A percentile compares a stretch with the other conserved stretches of the same genome.
phyloP scores from a whole-genome alignment of 2,797 vertebrate species.

The Myiotriccus ornatus region DNA sequence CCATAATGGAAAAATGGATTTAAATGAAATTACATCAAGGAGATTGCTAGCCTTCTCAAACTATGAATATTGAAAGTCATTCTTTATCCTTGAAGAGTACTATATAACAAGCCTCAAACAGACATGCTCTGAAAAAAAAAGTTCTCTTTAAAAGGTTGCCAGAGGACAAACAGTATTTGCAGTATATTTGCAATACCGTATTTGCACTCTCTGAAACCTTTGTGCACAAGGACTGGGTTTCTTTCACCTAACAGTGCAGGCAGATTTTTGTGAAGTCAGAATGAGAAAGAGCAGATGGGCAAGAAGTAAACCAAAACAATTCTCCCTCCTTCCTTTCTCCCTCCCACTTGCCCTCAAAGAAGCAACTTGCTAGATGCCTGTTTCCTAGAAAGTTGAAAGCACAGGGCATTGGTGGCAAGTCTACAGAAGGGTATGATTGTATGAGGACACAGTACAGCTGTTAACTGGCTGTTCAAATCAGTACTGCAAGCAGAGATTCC shows the following conservation, averaged over 20 bases:
- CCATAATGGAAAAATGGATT: neutral
- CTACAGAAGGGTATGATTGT: neutral
- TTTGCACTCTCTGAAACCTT: neutral
- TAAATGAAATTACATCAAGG: neutral
- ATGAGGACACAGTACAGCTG: neutral
- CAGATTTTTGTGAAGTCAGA: neutral
- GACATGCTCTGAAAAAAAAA: neutral
- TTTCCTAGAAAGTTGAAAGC: neutral
- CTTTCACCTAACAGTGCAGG: neutral
- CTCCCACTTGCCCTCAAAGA: neutral
- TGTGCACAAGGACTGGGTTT: neutral
- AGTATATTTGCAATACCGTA: neutral
- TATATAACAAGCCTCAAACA: neutral
- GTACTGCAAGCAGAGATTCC: neutral
- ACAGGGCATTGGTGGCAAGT: neutral
- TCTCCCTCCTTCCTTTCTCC: neutral
- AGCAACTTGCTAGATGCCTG: neutral
- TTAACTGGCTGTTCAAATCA: neutral
- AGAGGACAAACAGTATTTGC: neutral
- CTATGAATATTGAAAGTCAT: neutral
- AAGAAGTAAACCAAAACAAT: neutral
- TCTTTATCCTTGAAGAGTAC: neutral
- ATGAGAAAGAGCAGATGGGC: neutral
- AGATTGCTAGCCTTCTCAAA: neutral
- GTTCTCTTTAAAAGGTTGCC: neutral